Evolutionary conservation across 2,113 vertebrate species (phyloP), one percentile per base, ranked within the genome.

Genomic region (Galbula dea): DNA sequence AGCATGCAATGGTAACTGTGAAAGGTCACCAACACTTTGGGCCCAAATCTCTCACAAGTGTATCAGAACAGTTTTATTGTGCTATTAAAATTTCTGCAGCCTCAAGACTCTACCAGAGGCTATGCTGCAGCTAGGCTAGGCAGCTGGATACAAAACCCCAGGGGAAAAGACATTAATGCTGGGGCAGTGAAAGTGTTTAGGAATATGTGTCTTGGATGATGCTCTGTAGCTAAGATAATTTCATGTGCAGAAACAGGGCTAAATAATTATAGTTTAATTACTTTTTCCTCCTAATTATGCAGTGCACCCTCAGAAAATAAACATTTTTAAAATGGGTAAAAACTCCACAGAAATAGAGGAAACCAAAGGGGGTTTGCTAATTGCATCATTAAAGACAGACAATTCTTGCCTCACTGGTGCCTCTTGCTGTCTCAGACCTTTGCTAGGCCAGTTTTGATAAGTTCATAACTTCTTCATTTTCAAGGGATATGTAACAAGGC

Each of bases 1-100:
- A 46, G 43, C 0, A 0, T 7, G 2, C 0, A 0, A 51, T 82
- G 69, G 24, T 67, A 75, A 3, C 43, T 54, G 37, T n/a, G 57
- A 54, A 74, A 73, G 49, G 72, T 49, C 81, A 86, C 59, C 45
- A 34, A 4, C 15, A 16, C 73, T 63, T 51, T 74, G 49, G 32
- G 37, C 69, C 29, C 3, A 1, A 49, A 46, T 58, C 4, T 51
- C 55, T 76, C 3, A 0, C 54, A 51, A 14, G 49, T 0, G 0
- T 48, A 26, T 59, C 37, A 45, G 49, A 61, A 54, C 1, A 1
- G 15, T 66, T 54, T 81, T 48, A 46, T 46, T 51, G 18, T 55
- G 65, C 59, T 74, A 1, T 23, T 72, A 7, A 20, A 52, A 58
- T 32, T 55, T 45, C 39, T 84, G 57, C 32, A 79, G 43, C 52